These are phyloP conservation scores for Montipora sp. DNA, from an alignment of 64 coral and sea anemone species.

Conservation along the genomic window DNA sequence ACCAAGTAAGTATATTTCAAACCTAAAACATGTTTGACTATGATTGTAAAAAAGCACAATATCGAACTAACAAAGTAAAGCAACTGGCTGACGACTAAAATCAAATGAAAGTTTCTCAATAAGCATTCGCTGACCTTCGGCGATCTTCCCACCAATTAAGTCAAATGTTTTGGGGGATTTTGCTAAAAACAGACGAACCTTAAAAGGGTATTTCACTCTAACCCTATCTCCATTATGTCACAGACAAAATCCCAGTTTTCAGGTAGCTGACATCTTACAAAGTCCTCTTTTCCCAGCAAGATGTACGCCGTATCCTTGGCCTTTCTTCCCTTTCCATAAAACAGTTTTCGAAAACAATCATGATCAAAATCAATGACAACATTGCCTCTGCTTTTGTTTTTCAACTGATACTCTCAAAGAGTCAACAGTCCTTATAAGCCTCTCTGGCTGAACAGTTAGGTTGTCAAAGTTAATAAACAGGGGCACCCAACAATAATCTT, in stretches of 20 bases:
- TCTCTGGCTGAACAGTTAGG: slow-evolving; percentile 2
- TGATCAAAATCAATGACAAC: slow-evolving; percentile 47
- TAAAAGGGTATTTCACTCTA: slow-evolving; percentile 31
- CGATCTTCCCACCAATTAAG: neutral
- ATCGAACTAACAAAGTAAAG: too few species aligned
- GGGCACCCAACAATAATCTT: too few species aligned
- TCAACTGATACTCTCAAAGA: slow-evolving; percentile 12
- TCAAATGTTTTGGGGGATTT: slow-evolving; percentile 29
- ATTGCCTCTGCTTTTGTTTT: neutral
- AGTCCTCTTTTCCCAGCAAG: slow-evolving; percentile 15
- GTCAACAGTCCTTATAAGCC: slow-evolving; percentile 6
- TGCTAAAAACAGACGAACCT: slow-evolving; percentile 18
- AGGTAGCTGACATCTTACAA: slow-evolving; percentile 28
- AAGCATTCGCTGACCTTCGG: slow-evolving; percentile 45
- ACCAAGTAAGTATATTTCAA: too few species aligned
- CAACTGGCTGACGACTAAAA: neutral
- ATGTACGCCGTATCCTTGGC: slow-evolving; percentile 36
- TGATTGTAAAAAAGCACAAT: too few species aligned
- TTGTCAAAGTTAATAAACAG: neutral
- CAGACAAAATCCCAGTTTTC: slow-evolving; percentile 44
- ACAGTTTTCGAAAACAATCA: slow-evolving; percentile 59
- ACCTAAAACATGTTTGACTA: too few species aligned
- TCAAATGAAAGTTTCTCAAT: slow-evolving; percentile 59
- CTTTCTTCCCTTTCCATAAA: slow-evolving; percentile 66
- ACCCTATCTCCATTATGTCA: slow-evolving; percentile 61